These are phyloP conservation scores for Pedetes capensis DNA, from an alignment of 2,113 vertebrate species.

Conservation along the genomic window DNA sequence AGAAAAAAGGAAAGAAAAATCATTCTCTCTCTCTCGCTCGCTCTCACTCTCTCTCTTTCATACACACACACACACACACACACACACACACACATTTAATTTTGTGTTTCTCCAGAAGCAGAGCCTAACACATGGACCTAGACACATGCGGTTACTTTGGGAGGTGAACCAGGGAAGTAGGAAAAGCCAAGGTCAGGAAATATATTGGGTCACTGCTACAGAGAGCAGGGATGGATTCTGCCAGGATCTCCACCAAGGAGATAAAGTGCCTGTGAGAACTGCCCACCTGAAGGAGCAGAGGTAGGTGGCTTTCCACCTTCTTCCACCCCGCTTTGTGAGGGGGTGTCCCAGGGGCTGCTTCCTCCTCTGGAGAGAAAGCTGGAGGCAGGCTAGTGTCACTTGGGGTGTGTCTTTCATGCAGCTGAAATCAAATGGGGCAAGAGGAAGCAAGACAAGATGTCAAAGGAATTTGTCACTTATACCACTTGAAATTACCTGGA, in stretches of 20 bases:
- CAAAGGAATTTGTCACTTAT: background rate
- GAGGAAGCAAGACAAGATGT: background rate
- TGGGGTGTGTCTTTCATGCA: background rate
- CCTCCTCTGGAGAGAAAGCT: background rate
- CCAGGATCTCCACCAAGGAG: background rate
- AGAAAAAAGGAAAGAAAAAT: no score
- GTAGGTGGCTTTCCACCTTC: background rate
- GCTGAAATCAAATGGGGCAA: background rate
- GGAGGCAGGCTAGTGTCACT: no score
- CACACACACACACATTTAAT: background rate
- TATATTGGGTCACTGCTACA: rapidly evolving
- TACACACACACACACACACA: no score
- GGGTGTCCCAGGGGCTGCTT: background rate
- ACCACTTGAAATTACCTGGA: background rate
- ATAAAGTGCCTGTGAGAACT: background rate
- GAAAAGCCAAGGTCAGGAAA: background rate
- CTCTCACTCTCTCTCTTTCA: background rate
- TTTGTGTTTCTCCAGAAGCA: background rate
- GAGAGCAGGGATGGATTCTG: background rate
- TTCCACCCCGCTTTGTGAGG: background rate
- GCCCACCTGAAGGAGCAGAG: background rate
- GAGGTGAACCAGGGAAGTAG: background rate
- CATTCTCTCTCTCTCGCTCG: background rate
- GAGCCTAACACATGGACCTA: background rate
- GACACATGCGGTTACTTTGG: background rate